Evolutionary conservation across 2,113 vertebrate species (phyloP), one percentile per base, ranked within the genome.

Genomic region (Polypterus senegalus): DNA sequence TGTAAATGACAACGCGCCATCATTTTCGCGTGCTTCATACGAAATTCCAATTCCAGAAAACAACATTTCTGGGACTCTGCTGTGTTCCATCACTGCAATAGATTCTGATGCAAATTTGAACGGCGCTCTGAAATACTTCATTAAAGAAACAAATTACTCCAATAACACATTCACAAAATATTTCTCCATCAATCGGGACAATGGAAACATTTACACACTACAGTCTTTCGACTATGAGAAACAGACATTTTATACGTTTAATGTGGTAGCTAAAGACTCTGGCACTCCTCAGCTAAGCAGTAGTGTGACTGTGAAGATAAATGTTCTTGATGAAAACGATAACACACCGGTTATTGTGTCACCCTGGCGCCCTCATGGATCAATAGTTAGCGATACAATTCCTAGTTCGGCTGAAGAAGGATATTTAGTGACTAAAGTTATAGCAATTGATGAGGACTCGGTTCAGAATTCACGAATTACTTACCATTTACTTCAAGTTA

Each of bases 201-300:
- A 56, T 7, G 75, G 79, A 11, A 79, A 80, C 10, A 57, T 81
- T 9, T 81, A 80, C 65, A 73, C 69, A 1, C 61, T 81, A 52
- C 56, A 72, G 27, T 43, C 85, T 58, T 89, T 89, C 0, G 88
- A 90, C 65, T 89, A 84, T 0, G 88, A 90, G 66, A 45, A 73
- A 66, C 59, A 86, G 49, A 86, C 87, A 71, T 77, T 83, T 63
- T 71, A 89, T 61, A 77, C 79, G 0, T 64, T 89, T 4, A 61
- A 70, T 8, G 79, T 89, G 48, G 69, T 70, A 0, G 88, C 86
- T 47, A 60, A 68, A 66, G 88, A 89, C 64, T 77, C 76, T 0
- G 88, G 88, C 5, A 81, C 76, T 3, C 88, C 84, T 9, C 74
- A 74, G 0, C 62, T 83, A 49, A 61, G 65, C 1, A 72, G 81